These are phyloP conservation scores for Rhyacichthys aspro DNA, from an alignment of 2,797 vertebrate genomes.

Conservation along the genomic window DNA sequence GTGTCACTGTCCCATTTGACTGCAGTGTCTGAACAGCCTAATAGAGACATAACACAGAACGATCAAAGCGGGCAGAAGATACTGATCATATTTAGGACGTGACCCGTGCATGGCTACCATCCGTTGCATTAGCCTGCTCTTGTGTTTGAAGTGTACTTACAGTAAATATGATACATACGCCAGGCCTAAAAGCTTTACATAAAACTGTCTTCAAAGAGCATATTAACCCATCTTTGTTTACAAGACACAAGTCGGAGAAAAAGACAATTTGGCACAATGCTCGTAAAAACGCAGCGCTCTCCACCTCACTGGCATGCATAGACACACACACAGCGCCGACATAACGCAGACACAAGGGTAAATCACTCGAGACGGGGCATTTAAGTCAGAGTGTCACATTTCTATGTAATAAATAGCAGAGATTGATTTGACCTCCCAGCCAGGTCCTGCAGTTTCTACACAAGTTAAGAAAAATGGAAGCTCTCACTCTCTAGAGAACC, in stretches of 20 bases:
- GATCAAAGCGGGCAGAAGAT: slow-evolving; percentile 60
- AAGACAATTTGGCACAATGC: slow-evolving; percentile 83
- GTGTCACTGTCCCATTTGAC: slow-evolving; percentile 65
- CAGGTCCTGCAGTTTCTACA: slow-evolving; percentile 88
- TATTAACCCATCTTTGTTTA: slow-evolving; percentile 89
- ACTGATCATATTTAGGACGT: slow-evolving; percentile 77
- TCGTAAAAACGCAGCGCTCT: slow-evolving; percentile 77
- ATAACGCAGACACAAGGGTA: slow-evolving; percentile 83
- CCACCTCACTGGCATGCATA: slow-evolving; percentile 62
- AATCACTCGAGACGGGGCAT: slow-evolving; percentile 91
- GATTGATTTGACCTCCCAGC: slow-evolving; percentile 97
- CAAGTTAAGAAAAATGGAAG: slow-evolving; percentile 91
- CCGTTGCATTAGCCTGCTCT: slow-evolving; percentile 69
- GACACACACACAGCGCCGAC: slow-evolving; percentile 65
- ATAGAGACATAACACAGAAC: slow-evolving; percentile 49
- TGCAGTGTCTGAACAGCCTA: slow-evolving; percentile 45
- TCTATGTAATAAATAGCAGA: slow-evolving; percentile 97
- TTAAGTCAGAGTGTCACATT: slow-evolving; percentile 97
- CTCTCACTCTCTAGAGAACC: slow-evolving; percentile 85
- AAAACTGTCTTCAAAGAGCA: slow-evolving; percentile 86
- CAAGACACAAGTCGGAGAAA: slow-evolving; percentile 81
- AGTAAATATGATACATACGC: slow-evolving; percentile 90
- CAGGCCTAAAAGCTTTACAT: slow-evolving; percentile 87
- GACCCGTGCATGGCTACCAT: slow-evolving; percentile 74
- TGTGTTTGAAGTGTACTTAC: slow-evolving; percentile 87